Evolutionary conservation across 2,888 invertebrate genomes (phyloP).

Genomic region (Tenthredo amoena): DNA sequence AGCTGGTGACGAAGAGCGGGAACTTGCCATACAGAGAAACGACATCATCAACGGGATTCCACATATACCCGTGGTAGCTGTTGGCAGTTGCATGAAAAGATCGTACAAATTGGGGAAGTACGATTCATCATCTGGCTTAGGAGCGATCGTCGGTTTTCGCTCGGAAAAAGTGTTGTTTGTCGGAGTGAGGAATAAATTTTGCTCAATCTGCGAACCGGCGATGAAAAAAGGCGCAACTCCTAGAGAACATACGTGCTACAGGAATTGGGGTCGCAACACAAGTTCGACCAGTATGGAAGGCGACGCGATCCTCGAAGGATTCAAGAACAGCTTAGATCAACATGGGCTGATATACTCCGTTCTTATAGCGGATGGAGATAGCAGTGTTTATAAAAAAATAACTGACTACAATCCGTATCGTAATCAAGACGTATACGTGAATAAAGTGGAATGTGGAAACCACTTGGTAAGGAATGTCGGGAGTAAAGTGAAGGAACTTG

Average conservation of each 20-base stretch:
- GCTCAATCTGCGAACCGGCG: constrained; percentile 61
- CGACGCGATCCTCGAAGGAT: too few species aligned
- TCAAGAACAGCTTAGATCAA: too few species aligned
- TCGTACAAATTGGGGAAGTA: constrained; percentile 57
- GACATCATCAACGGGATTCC: constrained; percentile 56
- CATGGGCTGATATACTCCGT: too few species aligned
- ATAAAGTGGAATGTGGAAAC: constrained; percentile 70
- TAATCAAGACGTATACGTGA: constrained; percentile 54
- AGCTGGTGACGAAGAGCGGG: constrained; percentile 43
- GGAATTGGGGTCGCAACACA: constrained; percentile 64
- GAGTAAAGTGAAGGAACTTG: not conserved
- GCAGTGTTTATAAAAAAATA: too few species aligned
- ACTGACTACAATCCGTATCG: too few species aligned
- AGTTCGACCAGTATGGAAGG: constrained; percentile 63
- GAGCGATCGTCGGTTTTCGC: constrained; percentile 56
- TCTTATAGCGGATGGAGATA: too few species aligned
- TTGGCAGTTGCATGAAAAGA: constrained; percentile 61
- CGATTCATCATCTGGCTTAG: constrained; percentile 59
- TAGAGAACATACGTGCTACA: constrained; percentile 61
- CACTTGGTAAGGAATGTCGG: constrained; percentile 65
- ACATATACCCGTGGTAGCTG: constrained; percentile 56
- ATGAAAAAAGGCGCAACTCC: constrained; percentile 49
- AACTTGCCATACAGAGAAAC: constrained; percentile 57
- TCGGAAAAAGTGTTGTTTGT: constrained; percentile 63
- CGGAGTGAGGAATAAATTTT: constrained; percentile 66